Evolutionary conservation across 2,113 vertebrate genomes (phyloP), one percentile per base, ranked within the genome.

Genomic region (Trematocara marginatum): DNA sequence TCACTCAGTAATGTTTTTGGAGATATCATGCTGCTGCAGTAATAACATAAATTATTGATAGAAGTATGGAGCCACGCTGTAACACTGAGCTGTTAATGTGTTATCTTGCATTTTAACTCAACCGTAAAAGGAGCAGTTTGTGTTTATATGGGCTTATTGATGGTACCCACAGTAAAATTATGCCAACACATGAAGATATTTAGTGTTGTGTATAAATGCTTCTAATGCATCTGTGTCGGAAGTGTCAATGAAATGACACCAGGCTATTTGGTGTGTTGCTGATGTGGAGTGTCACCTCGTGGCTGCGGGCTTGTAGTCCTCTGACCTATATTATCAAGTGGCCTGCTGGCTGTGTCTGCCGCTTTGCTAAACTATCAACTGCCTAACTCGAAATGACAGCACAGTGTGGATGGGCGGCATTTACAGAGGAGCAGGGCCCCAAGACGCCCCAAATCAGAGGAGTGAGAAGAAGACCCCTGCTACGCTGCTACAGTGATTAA

Each of bases 281-380:
- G 89, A 94, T 93, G 90, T 93, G 90, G 64, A 84, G 87, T 87
- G 93, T 94, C 92, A 91, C 91, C 89, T 92, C 87, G 84, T 90
- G 89, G 90, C 91, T 92, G 84, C 42, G 84, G 90, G 92, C 87
- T 90, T 51, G 69, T 88, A 71, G 86, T 92, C 88, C 90, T 93
- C 85, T 94, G 94, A 94, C 94, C 92, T 93, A 91, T 92, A 94
- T 95, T 91, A 95, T 90, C 93, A 89, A 90, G 89, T 88, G 88
- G 89, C 90, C 92, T 82, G 91, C 93, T 92, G 91, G 91, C 90
- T 89, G 87, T 78, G 89, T 92, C 90, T 87, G 92, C 84, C 56
- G 79, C 88, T 76, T 52, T 79, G 89, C 91, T 94, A 79, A 91
- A 86, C 88, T 90, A 91, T 92, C 89, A 88, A 83, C 85, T 52